Conservation (phyloP, 2,113 vertebrate genomes). For the Nestor notabilis region DNA sequence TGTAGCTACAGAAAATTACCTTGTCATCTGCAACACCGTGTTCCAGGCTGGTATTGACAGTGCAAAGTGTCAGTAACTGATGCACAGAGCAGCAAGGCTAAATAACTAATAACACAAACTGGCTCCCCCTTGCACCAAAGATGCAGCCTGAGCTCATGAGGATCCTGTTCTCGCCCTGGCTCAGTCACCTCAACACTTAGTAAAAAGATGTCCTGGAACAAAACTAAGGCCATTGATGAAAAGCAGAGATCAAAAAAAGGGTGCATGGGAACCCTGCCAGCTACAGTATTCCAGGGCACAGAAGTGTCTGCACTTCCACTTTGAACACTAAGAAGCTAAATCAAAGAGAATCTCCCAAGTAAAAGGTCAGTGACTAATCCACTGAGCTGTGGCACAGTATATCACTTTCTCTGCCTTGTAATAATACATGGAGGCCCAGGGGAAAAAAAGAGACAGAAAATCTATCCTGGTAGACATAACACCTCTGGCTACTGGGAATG, state of each 20-base stretch:
- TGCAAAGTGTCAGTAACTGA: conserved; percentile 54
- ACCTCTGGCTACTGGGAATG: neutral
- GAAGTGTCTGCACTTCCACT: neutral
- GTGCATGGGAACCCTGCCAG: neutral
- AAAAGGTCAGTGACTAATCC: neutral
- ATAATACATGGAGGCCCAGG: neutral
- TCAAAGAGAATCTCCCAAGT: neutral
- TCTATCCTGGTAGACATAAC: neutral
- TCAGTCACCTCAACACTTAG: neutral
- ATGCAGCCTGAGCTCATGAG: neutral
- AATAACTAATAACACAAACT: conserved; percentile 65
- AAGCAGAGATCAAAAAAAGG: neutral
- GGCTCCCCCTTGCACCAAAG: neutral
- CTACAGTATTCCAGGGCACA: rapidly evolving
- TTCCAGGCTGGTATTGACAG: conserved; percentile 46
- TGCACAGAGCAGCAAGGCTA: conserved; percentile 64
- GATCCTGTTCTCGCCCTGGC: neutral
- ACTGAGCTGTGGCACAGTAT: neutral
- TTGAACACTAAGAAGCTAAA: neutral
- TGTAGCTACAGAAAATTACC: conserved; percentile 38
- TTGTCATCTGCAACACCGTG: conserved; percentile 46
- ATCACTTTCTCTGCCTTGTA: neutral
- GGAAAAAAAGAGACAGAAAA: neutral
- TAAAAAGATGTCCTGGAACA: neutral
- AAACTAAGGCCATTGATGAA: neutral